These are phyloP conservation scores for Paragorgia papillata DNA, from an alignment of 92 coral and sea anemone species.

Conservation along the genomic window DNA sequence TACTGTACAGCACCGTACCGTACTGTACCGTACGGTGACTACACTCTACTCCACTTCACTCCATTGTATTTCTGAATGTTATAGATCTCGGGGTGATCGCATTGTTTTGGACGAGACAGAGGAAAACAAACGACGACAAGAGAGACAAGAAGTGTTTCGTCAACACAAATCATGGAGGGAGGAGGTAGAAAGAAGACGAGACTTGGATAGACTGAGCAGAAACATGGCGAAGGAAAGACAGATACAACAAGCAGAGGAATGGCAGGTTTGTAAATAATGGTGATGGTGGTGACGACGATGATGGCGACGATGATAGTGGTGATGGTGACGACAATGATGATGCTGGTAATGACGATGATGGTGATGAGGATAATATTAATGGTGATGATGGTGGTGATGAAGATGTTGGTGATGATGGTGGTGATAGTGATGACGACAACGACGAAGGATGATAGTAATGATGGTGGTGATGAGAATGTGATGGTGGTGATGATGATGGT, in stretches of 20 bases:
- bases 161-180: slow-evolving; percentile 77
- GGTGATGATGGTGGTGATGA: background rate
- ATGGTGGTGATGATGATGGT: too few species aligned
- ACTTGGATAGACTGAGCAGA: slow-evolving; percentile 81
- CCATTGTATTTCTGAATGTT: too few species aligned
- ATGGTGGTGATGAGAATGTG: too few species aligned
- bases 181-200: slow-evolving; percentile 80
- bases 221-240: slow-evolving; percentile 91
- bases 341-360: too few species aligned
- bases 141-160: slow-evolving; percentile 75
- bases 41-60: too few species aligned
- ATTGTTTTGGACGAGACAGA: slow-evolving; percentile 85
- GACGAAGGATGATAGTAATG: too few species aligned
- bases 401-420: too few species aligned
- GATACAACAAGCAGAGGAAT: slow-evolving; percentile 83
- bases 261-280: slow-evolving; percentile 64
- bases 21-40: too few species aligned
- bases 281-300: background rate
- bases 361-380: too few species aligned
- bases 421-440: too few species aligned
- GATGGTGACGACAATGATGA: background rate
- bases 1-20: too few species aligned
- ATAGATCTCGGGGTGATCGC: slow-evolving; percentile 84
- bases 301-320: background rate
- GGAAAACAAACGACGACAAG: slow-evolving; percentile 66